Evolutionary conservation across 2,113 vertebrate genomes (phyloP), one percentile per base, ranked within the genome.

Genomic region (Xyrauchen texanus): DNA sequence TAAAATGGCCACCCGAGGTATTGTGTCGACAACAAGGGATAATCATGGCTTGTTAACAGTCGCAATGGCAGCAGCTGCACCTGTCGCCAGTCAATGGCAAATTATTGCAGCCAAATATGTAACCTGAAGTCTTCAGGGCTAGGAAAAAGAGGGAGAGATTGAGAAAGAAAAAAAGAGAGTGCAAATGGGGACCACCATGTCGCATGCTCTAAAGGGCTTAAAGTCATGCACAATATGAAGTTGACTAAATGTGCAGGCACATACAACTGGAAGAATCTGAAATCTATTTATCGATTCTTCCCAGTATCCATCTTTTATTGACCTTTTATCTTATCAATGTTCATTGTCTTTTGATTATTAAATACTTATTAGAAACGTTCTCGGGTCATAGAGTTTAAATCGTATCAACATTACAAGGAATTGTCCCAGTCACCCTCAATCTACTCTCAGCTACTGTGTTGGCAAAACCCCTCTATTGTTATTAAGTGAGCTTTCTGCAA

Each of bases 101-200:
- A 93, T 93, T 91, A 92, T 90, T 88, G 81, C 86, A 88, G 84
- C 87, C 87, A 89, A 90, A 91, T 90, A 89, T 86, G 89, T 88
- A 92, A 91, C 88, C 90, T 90, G 88, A 88, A 86, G 81, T 85
- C 84, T 87, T 68, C 11, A n/a, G 70, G 51, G 51, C 58, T 42
- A 68, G 66, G 13, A 71, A 21, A 45, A 76, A 60, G 57, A 52
- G 12, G 52, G 65, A 6, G 55, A 16, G 51, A 52, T 72, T 55
- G 52, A 9, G 75, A 63, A 65, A 8, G 68, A 52, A n/a, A 46
- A 13, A 21, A 57, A 45, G 8, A 34, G 53, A 44, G 9, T 52
- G 65, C 53, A 77, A 45, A 64, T 68, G 68, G 60, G 66, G 76
- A 72, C 52, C 46, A 68, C 77, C 69, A 82, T 86, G 86, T 88